Base-by-base conservation (phyloP, 2,888 invertebrate genomes). In the Pollenia angustigena region DNA sequence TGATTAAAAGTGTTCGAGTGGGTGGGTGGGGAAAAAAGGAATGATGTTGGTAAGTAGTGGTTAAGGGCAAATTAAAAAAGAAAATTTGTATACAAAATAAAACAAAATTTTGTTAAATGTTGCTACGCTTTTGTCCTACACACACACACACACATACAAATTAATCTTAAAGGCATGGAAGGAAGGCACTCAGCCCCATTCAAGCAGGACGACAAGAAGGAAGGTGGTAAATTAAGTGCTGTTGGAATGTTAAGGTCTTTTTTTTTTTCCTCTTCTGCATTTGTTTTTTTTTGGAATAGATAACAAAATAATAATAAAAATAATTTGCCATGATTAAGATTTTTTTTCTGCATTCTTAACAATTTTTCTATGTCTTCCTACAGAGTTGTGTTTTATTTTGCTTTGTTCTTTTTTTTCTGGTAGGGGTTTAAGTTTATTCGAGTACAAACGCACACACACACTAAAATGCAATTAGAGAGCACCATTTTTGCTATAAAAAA, bases 221-320 rank as follows among this genome's bases (percentile, higher is more conserved):
- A 71, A 76, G 76, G 69, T 71, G 76, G 60, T 50, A 76, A 82
- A 82, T 82, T 76, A 62, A 82, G 82, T 75, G 62, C 46, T 62
- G 52, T 23, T 76, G 54, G 54, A 82, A 69, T 82, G 82, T 76
- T 76, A 76, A 82, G 82, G 82, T 69, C 54, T 50, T 46, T 58
- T 52, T 62, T 32, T n/a, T 46, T 44, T 50, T 44, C 0, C 32
- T 18, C 4, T 12, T 44, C 14, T 23, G 2, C 23, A n/a, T 23
- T 1, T 23, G 1, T 23, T 9, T 50, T 68, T 68, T 64, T 60
- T 75, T 40, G 18, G 1, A 48, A 50, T 2, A 71, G 60, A 69
- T 76, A 82, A 76, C 60, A 56, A 76, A 76, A 76, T 69, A 42
- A 71, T 68, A 75, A 81, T 32, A 60, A 75, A 68, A 82, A 62